phyloP scores from a whole-genome alignment of 2,797 vertebrate species.

The Siniperca undulata region DNA sequence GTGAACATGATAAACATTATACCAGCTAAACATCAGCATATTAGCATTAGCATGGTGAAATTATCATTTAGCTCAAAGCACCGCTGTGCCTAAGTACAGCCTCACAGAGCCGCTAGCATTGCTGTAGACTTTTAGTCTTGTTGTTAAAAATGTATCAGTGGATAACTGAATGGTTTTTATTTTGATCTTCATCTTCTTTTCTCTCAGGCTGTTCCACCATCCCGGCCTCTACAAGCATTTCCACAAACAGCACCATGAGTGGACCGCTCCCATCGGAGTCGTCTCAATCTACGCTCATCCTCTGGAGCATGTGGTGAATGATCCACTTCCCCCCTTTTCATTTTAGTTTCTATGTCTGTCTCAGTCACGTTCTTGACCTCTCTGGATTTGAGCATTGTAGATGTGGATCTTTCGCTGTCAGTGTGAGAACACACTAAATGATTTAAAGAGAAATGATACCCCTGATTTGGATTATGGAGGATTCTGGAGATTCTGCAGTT shows the following conservation, averaged over 20 bases:
- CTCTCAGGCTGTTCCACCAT: conserved; percentile 90
- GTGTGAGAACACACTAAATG: not conserved
- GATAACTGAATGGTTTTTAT: not conserved
- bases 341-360: not conserved
- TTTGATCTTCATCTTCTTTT: not conserved
- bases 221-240: conserved; percentile 90
- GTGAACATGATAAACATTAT: no score
- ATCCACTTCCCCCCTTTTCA: not conserved
- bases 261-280: conserved; percentile 93
- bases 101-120: not conserved
- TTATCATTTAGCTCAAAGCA: not conserved
- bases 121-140: not conserved
- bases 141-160: not conserved
- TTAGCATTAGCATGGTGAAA: not conserved
- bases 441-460: not conserved
- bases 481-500: not conserved
- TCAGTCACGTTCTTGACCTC: not conserved
- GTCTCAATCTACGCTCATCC: conserved; percentile 92
- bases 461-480: not conserved
- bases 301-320: conserved; percentile 91
- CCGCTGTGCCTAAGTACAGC: not conserved
- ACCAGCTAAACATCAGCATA: not conserved
- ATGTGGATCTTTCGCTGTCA: not conserved
- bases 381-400: not conserved
- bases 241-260: conserved; percentile 96